A percentile compares a stretch with the other conserved stretches of the same genome.
Evolutionary conservation across 2,113 vertebrate species (phyloP).

Genomic region (Oryzias curvinotus): DNA sequence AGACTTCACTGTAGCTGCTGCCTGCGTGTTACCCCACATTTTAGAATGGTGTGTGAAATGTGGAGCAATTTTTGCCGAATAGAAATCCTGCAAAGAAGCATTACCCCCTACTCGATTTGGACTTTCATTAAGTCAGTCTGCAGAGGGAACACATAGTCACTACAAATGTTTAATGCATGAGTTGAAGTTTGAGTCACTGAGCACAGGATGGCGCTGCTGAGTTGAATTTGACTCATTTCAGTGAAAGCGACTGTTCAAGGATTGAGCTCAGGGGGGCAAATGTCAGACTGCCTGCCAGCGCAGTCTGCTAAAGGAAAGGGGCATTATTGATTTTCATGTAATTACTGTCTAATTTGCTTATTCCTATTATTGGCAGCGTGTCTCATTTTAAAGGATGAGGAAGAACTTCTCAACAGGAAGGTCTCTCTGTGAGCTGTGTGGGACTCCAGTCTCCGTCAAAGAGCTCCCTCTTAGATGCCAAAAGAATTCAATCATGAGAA

Average conservation of each 20-base stretch:
- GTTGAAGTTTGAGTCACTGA: too few relatives aligned
- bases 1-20: too few relatives aligned
- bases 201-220: too few relatives aligned
- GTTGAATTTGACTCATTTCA: too few relatives aligned
- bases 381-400: conserved; percentile 38
- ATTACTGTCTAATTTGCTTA: conserved; percentile 67
- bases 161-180: too few relatives aligned
- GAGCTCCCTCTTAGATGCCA: background rate
- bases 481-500: background rate
- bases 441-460: background rate
- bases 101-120: too few relatives aligned
- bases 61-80: too few relatives aligned
- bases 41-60: too few relatives aligned
- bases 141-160: too few relatives aligned
- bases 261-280: conserved; percentile 3
- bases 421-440: conserved; percentile 9
- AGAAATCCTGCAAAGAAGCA: too few relatives aligned
- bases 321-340: conserved; percentile 72
- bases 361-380: conserved; percentile 61
- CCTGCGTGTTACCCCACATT: too few relatives aligned
- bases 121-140: too few relatives aligned
- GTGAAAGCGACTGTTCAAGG: background rate
- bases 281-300: conserved; percentile 24
- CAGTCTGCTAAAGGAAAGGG: conserved; percentile 61
- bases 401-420: conserved; percentile 30